phyloP scores from a whole-genome alignment of 2,888 invertebrate species.

The Erebia epiphron region DNA sequence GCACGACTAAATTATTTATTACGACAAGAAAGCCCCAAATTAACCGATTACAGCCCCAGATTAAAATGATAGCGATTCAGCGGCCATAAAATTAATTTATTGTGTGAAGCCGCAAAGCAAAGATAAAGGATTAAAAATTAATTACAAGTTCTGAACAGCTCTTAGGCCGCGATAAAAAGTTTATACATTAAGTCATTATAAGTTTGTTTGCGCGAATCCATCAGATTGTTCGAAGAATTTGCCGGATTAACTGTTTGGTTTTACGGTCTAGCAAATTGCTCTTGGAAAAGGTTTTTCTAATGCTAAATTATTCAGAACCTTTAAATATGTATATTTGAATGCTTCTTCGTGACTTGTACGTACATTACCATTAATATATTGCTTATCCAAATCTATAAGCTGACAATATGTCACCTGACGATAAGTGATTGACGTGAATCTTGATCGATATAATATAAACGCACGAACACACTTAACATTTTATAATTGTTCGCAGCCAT shows the following conservation, averaged over 20 bases:
- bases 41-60: conserved; percentile 40
- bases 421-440: conserved; percentile 9
- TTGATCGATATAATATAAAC: neutral
- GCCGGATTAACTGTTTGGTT: conserved; percentile 18
- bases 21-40: conserved; percentile 31
- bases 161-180: conserved; percentile 39
- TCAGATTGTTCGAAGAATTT: conserved; percentile 27
- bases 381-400: neutral
- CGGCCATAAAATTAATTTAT: conserved; percentile 57
- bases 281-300: conserved; percentile 10
- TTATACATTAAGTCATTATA: conserved; percentile 37
- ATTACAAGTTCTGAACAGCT: conserved; percentile 65
- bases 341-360: neutral
- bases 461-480: neutral
- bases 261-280: conserved; percentile 16
- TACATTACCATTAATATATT: neutral
- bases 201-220: conserved; percentile 33
- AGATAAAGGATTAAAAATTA: conserved; percentile 74
- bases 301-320: neutral
- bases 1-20: conserved; percentile 26
- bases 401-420: neutral
- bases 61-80: conserved; percentile 40
- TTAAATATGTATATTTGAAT: neutral
- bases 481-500: conserved; percentile 1
- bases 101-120: conserved; percentile 68